These are phyloP conservation scores for Perccottus glenii DNA, from an alignment of 2,113 vertebrate species.

Conservation along the genomic window DNA sequence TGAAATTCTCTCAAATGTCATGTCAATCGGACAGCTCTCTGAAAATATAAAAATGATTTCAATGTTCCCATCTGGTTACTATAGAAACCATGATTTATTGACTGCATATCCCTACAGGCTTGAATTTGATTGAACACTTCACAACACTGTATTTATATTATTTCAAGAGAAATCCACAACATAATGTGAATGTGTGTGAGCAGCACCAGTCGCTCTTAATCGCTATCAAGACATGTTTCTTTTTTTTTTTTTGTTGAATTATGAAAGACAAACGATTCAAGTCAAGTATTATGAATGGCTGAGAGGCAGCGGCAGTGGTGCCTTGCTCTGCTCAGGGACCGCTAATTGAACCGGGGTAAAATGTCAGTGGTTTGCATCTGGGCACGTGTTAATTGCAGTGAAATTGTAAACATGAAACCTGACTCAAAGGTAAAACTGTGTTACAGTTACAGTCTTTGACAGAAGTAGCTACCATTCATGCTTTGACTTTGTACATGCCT, in stretches of 20 bases:
- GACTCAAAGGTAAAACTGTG: neutral
- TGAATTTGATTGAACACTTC: too few relatives aligned
- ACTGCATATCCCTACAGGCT: too few relatives aligned
- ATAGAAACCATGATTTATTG: too few relatives aligned
- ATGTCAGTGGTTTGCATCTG: constrained; percentile 30
- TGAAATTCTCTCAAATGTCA: too few relatives aligned
- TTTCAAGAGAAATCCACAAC: too few relatives aligned
- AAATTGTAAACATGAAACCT: constrained; percentile 21
- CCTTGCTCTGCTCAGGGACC: constrained; percentile 27
- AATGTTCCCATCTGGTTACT: too few relatives aligned
- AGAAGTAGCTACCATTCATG: too few relatives aligned
- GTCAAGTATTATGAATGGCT: constrained; percentile 72
- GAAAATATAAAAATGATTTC: too few relatives aligned
- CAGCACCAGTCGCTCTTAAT: constrained; percentile 44
- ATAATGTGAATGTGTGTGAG: neutral
- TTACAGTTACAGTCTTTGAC: neutral
- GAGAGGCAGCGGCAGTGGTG: constrained; percentile 59
- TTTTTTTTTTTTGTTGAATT: constrained; percentile 69
- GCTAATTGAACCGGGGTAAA: constrained; percentile 36
- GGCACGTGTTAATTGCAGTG: constrained; percentile 13
- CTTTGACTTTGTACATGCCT: too few relatives aligned
- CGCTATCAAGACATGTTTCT: constrained; percentile 52
- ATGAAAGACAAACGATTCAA: constrained; percentile 55
- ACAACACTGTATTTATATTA: too few relatives aligned
- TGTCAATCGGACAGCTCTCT: too few relatives aligned